Evolutionary conservation across 2,113 vertebrate species (phyloP).

Genomic region (Nestor notabilis): DNA sequence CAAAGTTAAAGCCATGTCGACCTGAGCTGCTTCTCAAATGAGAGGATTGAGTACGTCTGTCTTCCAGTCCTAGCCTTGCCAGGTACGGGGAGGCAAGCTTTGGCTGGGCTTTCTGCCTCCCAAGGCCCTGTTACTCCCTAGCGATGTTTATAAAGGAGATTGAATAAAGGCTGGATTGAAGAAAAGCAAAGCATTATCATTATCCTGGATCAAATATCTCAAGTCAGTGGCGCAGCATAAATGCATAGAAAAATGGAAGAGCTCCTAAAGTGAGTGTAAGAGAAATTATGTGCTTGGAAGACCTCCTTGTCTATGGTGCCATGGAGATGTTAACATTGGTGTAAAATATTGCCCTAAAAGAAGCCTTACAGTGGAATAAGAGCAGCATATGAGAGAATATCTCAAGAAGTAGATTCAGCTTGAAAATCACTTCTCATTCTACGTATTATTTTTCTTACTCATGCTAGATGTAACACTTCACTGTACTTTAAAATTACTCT

Average conservation of each 20-base stretch:
- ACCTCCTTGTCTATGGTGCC: not conserved
- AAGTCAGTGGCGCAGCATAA: not conserved
- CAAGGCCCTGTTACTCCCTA: not conserved
- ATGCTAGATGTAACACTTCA: not conserved
- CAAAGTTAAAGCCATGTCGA: not conserved
- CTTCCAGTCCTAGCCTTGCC: not conserved
- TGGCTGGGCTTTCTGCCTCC: not conserved
- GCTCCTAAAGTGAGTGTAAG: not conserved
- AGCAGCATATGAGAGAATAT: not conserved
- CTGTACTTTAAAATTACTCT: not conserved
- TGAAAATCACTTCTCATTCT: slow-evolving; percentile 19
- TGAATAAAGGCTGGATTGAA: not conserved
- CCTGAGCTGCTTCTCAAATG: slow-evolving; percentile 40
- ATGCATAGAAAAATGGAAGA: not conserved
- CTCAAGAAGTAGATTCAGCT: slow-evolving; percentile 8
- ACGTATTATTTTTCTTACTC: slow-evolving; percentile 3
- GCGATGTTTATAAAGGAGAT: not conserved
- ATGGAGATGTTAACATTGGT: not conserved
- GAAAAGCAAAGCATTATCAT: not conserved
- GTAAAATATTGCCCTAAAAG: slow-evolving; percentile 15
- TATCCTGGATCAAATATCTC: not conserved
- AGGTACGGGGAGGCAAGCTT: not conserved
- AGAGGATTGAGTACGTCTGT: not conserved
- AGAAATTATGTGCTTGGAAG: slow-evolving; percentile 6
- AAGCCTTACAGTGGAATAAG: slow-evolving; percentile 10